Conservation (phyloP, 2,888 invertebrate genomes). For the Drosophila imparisetae region DNA sequence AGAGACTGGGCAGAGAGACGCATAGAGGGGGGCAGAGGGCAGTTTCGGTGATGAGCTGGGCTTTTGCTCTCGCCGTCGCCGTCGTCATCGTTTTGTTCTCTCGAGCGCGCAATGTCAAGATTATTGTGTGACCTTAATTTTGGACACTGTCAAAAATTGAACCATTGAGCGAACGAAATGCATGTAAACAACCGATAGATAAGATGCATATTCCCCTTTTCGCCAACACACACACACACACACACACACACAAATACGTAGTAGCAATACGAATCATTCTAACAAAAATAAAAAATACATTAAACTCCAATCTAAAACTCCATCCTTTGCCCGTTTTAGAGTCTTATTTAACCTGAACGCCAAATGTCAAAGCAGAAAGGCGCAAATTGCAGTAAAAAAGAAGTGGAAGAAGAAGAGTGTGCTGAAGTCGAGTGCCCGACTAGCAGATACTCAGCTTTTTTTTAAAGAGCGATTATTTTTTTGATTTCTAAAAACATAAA, state of each 20-base stretch:
- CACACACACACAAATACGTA: constrained; percentile 41
- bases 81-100: constrained; percentile 43
- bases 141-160: constrained; percentile 55
- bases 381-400: constrained; percentile 29
- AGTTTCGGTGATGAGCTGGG: constrained; percentile 39
- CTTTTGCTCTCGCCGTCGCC: constrained; percentile 14
- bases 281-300: not conserved
- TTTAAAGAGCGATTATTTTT: too few species aligned
- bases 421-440: not conserved
- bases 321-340: not conserved
- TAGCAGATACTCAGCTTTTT: not conserved
- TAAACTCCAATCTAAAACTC: not conserved
- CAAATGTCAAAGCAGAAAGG: constrained; percentile 48
- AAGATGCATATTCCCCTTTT: constrained; percentile 23
- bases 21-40: not conserved
- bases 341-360: constrained; percentile 29
- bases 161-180: constrained; percentile 34
- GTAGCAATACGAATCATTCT: constrained; percentile 22
- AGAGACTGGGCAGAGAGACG: not conserved
- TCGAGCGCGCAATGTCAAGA: constrained; percentile 69
- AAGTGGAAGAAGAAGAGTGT: constrained; percentile 6
- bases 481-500: not conserved
- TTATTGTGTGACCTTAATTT: constrained; percentile 73
- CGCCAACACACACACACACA: not conserved
- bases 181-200: constrained; percentile 45